phyloP scores from a whole-genome alignment of 1,140 invertebrate species.

The Nebria ingens region DNA sequence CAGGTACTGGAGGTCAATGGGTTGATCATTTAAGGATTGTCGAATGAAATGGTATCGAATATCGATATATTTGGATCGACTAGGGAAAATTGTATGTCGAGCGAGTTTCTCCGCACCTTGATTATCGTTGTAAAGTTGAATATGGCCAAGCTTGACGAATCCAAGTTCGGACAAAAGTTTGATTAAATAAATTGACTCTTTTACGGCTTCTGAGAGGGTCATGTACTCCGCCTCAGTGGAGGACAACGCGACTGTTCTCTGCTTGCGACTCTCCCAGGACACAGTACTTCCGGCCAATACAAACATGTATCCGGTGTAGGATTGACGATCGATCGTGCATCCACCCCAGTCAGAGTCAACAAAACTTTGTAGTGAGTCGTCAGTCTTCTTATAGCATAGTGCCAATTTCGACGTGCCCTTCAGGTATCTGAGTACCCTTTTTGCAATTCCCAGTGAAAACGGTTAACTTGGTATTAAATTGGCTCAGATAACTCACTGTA shows the following conservation, averaged over 20 bases:
- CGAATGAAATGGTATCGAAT: conserved; percentile 23
- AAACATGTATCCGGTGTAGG: conserved; percentile 28
- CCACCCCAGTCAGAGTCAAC: conserved; percentile 19
- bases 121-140: conserved; percentile 26
- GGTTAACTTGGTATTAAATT: conserved; percentile 27
- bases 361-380: conserved; percentile 23
- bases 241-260: conserved; percentile 26
- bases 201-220: too few species aligned
- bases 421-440: conserved; percentile 35
- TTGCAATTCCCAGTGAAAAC: conserved; percentile 31
- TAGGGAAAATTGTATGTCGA: conserved; percentile 26
- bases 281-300: conserved; percentile 20
- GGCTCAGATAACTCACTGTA: conserved; percentile 31
- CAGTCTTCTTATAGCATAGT: conserved; percentile 16
- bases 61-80: conserved; percentile 29
- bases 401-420: conserved; percentile 27
- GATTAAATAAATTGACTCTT: too few species aligned
- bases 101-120: conserved; percentile 27
- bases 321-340: conserved; percentile 21
- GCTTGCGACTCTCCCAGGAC: conserved; percentile 26
- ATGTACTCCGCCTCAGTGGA: conserved; percentile 31
- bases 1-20: too few species aligned
- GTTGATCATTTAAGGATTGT: too few species aligned
- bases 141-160: too few species aligned
- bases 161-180: too few species aligned